Evolutionary conservation across 2,113 vertebrate genomes (phyloP).

Genomic region (Axis porcinus): DNA sequence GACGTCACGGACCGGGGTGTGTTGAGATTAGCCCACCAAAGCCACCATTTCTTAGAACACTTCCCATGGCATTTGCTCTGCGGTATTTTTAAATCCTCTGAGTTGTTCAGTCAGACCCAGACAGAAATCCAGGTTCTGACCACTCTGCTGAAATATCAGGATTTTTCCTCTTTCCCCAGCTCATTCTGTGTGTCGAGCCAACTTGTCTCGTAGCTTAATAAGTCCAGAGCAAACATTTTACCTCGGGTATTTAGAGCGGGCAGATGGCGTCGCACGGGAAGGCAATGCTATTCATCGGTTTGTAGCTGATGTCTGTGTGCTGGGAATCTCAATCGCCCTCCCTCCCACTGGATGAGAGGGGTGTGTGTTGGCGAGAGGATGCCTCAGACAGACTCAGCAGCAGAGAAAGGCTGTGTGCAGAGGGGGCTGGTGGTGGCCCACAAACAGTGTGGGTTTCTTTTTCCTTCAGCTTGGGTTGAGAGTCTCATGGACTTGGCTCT

Average conservation of each 20-base stretch:
- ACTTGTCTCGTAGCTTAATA: slow-evolving; percentile 54
- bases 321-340: slow-evolving; percentile 63
- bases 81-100: not conserved
- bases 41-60: not conserved
- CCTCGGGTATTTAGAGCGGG: slow-evolving; percentile 71
- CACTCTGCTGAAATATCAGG: not conserved
- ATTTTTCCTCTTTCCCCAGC: not conserved
- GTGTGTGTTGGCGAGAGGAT: not conserved
- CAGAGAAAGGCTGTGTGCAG: not conserved
- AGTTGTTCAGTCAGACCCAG: not conserved
- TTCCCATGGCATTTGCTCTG: not conserved
- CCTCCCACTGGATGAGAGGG: slow-evolving; percentile 48
- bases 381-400: too few species aligned
- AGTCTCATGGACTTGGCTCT: not conserved
- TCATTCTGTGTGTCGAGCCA: not conserved
- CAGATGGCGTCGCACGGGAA: slow-evolving; percentile 75
- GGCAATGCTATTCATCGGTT: slow-evolving; percentile 57
- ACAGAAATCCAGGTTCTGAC: not conserved
- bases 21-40: not conserved
- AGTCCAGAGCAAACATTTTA: slow-evolving; percentile 71
- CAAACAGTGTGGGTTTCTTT: not conserved
- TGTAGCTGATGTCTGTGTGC: slow-evolving; percentile 70
- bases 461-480: not conserved
- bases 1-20: not conserved
- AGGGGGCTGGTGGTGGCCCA: not conserved